These are phyloP conservation scores for Sula dactylatra DNA, from an alignment of 2,113 vertebrate species.

Conservation along the genomic window DNA sequence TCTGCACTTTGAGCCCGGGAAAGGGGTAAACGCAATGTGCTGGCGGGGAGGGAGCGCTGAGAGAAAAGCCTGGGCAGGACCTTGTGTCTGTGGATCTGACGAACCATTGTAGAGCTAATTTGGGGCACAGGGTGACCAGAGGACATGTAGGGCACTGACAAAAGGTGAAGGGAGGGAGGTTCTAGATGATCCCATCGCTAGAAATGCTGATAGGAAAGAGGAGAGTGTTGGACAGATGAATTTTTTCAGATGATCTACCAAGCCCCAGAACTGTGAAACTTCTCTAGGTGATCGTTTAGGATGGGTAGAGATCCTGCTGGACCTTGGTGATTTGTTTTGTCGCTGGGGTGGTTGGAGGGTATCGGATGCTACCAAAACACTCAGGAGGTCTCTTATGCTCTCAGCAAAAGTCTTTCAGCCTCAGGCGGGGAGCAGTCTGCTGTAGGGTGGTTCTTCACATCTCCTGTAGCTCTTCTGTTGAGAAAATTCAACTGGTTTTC, in stretches of 20 bases:
- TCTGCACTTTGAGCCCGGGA: conserved; percentile 23
- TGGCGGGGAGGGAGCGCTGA: neutral
- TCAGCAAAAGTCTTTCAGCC: neutral
- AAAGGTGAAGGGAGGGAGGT: neutral
- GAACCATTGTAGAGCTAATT: neutral
- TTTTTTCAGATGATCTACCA: neutral
- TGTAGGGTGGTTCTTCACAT: neutral
- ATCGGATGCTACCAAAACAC: neutral
- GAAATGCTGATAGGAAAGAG: neutral
- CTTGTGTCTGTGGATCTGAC: neutral
- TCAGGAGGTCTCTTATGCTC: neutral
- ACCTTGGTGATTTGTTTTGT: neutral
- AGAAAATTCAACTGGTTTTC: neutral
- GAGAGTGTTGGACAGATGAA: neutral
- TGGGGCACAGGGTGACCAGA: neutral
- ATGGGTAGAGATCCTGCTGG: neutral
- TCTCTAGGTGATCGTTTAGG: fast-evolving
- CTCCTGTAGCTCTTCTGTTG: conserved; percentile 32
- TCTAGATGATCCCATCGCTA: neutral
- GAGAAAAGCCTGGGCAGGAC: neutral
- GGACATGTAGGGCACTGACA: fast-evolving
- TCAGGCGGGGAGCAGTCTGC: neutral
- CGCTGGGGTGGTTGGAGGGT: neutral
- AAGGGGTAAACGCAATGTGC: neutral
- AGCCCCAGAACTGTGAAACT: neutral